Evolutionary conservation across 1,140 invertebrate genomes (phyloP), one percentile per base, ranked within the genome.

Genomic region (Rhyacophila brunnea): DNA sequence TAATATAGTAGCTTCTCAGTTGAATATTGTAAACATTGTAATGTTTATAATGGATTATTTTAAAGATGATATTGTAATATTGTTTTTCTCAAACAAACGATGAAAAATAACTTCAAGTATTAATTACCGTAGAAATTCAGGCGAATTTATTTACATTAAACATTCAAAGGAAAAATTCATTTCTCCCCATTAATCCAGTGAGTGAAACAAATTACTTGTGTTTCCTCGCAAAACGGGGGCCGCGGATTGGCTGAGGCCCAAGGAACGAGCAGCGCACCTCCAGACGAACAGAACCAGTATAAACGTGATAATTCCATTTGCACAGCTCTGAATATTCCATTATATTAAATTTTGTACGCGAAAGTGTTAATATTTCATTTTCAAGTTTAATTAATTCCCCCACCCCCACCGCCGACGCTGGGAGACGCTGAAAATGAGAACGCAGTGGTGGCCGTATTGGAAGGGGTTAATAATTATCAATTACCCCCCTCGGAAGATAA

Each of bases 281-380:
- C 58, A 68, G 71, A 70, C 72, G 73, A 74, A 69, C 67, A 64
- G 68, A 68, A 72, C 68, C 45, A 68, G 58, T 62, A 62, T 62
- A 60, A 58, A 65, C 58, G 63, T 61, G 63, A 65, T 65, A 65
- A 65, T 65, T 65, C 58, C 63, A 65, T 65, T 65, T 61, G 63
- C 55, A 52, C 42, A 49, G 48, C 54, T 45, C 58, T 50, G 52
- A 64, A 60, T 60, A 60, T 64, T 64, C 58, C 54, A 65, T 65
- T 65, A 65, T 75, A 79, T 78, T 78, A 78, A 77, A 78, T 79
- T 78, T 77, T 77, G 77, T 73, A 77, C 74, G 72, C 74, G 75
- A 75, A 78, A 74, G 74, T 77, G 76, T 77, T 78, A 78, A 79
- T 78, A 79, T 78, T 78, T 78, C 74, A 78, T 77, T 77, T 76